Percentiles rank a stretch among this genome's conserved stretches.
Conservation (phyloP, 1,140 invertebrate species). For the Nasonia longicornis region DNA sequence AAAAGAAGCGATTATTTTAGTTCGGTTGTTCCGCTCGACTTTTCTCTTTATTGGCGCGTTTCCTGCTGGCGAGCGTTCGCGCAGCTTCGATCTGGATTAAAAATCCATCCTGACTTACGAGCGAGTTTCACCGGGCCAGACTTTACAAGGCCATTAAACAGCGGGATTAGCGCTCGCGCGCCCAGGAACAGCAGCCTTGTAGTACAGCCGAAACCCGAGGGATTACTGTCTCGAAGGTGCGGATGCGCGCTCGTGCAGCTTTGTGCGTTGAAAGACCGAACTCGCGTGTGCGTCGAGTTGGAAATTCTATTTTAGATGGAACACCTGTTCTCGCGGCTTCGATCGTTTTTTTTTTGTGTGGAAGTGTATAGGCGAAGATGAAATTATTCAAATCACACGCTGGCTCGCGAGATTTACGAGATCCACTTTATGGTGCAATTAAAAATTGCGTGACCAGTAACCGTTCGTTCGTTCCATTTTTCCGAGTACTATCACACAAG, state of each 20-base stretch:
- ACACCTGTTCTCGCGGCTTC: too few species aligned
- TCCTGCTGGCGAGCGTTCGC: background rate
- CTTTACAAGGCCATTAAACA: constrained; percentile 29
- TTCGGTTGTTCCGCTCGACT: constrained; percentile 3
- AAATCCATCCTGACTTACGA: constrained; percentile 30
- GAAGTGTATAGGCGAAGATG: too few species aligned
- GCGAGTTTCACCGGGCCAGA: background rate
- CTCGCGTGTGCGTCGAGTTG: background rate
- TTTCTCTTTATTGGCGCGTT: constrained; percentile 47
- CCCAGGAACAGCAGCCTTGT: background rate
- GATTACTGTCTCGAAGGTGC: constrained; percentile 23
- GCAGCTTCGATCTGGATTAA: constrained; percentile 14
- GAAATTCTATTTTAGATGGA: constrained; percentile 13
- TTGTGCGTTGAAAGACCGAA: background rate
- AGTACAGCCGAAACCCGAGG: background rate
- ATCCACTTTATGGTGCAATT: background rate
- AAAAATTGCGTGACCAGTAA: background rate
- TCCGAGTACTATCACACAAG: background rate
- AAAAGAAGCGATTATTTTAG: constrained; percentile 30
- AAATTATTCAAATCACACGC: too few species aligned
- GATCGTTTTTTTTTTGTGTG: too few species aligned
- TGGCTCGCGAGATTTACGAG: background rate
- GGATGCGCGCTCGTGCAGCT: background rate
- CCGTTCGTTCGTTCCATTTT: background rate
- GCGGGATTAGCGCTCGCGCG: background rate